Evolutionary conservation across 2,888 invertebrate genomes (phyloP), one percentile per base, ranked within the genome.

Genomic region (Scrobipalpa atriplicella): DNA sequence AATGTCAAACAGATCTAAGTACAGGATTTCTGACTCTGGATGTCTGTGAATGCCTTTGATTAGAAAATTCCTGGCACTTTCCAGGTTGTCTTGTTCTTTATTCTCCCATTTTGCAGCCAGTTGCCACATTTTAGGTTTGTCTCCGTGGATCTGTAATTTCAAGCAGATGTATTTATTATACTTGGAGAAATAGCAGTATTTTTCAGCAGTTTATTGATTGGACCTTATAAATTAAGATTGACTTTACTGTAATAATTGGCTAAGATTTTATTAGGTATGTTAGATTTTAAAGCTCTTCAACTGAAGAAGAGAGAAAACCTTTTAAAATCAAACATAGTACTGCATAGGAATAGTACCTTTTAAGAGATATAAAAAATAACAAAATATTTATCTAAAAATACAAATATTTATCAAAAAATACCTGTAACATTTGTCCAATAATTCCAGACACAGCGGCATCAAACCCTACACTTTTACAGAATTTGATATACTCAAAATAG

Each of bases 91-190:
- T 69, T 94, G 94, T 69, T 95, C 95, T 75, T 95, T 94, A 65
- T 94, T 94, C 83, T 97, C 96, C 95, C 95, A 97, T 73, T 94
- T 94, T 10, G 97, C 96, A 0, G 97, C 97, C 72, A 95, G 87
- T 67, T 95, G 94, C 97, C 98, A 98, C 69, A 96, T 91, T 73
- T 95, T 94, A 11, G 95, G 95, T 74, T 95, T 95, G 64, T 96
- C 95, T 13, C 95, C 94, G 81, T 97, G 96, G 8, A 95, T 92
- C 94, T 96, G 80, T 5, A 94, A 75, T 83, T 70, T 16, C 18
- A 69, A 38, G n/a, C 1, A 13, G 3, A 16, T n/a, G n/a, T n/a
- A 2, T 10, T 21, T 29, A 2, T 56, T 21, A 56, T 0, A 56
- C 8, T 39, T 29, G 29, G 29, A 5, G 29, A 29, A 29, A 29